Percentiles rank a stretch among this genome's conserved stretches.
These are phyloP conservation scores for Oryzias celebensis DNA, from an alignment of 2,113 vertebrate genomes.

Conservation along the genomic window DNA sequence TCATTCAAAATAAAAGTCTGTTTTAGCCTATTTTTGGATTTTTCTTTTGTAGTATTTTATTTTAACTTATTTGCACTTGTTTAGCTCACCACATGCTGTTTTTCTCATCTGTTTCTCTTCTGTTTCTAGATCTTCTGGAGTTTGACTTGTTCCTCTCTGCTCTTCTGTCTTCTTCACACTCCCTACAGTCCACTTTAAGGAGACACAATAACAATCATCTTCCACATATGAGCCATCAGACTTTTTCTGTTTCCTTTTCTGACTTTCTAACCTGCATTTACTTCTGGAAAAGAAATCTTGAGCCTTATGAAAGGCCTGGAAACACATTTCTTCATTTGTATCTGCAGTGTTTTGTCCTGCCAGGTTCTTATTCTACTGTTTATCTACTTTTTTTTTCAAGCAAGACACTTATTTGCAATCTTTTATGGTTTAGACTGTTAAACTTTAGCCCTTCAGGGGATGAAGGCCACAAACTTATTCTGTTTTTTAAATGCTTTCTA, in stretches of 20 bases:
- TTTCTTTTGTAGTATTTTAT: background rate
- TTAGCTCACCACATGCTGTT: constrained; percentile 2
- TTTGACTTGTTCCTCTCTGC: constrained; percentile 52
- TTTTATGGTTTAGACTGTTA: constrained; percentile 36
- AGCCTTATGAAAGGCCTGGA: constrained; percentile 8
- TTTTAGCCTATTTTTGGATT: background rate
- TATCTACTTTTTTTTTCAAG: background rate
- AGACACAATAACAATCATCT: constrained; percentile 65
- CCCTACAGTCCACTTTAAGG: constrained; percentile 58
- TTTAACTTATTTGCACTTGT: too few species aligned
- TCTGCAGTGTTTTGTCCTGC: background rate
- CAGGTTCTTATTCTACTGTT: background rate
- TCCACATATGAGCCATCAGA: constrained; percentile 55
- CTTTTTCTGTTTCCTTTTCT: constrained; percentile 23
- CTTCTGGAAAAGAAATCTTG: constrained; percentile 1
- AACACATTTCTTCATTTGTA: background rate
- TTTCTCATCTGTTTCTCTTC: constrained; percentile 22
- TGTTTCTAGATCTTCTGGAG: constrained; percentile 72
- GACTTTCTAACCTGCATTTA: constrained; percentile 1
- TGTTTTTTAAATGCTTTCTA: too few species aligned
- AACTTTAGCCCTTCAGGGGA: constrained; percentile 27
- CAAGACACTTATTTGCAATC: constrained; percentile 5
- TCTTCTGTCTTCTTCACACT: constrained; percentile 63
- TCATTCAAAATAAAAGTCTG: background rate
- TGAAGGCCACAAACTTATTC: background rate